A percentile compares a stretch with the other conserved stretches of the same genome.
Evolutionary conservation across 2,113 vertebrate species (phyloP).

Genomic region (Dermatemys mawii): DNA sequence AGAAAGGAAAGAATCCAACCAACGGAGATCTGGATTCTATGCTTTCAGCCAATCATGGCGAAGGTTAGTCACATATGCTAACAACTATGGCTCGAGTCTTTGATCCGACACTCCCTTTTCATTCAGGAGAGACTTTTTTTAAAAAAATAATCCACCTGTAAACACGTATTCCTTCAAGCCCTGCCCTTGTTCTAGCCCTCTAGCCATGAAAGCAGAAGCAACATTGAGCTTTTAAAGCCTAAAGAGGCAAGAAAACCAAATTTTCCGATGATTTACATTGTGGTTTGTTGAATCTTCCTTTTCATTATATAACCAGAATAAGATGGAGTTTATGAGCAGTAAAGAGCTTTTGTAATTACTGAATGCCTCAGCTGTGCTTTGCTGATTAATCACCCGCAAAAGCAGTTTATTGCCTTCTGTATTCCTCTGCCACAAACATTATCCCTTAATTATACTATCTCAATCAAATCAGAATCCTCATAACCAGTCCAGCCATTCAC

Average conservation of each 20-base stretch:
- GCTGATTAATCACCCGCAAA: slow-evolving; percentile 55
- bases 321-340: not conserved
- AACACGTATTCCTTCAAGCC: not conserved
- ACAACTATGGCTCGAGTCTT: not conserved
- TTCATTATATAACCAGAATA: not conserved
- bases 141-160: not conserved
- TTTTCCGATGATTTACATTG: not conserved
- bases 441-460: slow-evolving; percentile 53
- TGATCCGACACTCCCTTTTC: not conserved
- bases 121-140: not conserved
- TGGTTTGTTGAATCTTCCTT: not conserved
- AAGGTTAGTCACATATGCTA: not conserved
- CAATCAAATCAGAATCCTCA: slow-evolving; percentile 32
- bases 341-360: not conserved
- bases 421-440: slow-evolving; percentile 26
- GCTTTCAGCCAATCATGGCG: slow-evolving; percentile 13
- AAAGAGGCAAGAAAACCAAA: not conserved
- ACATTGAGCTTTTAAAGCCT: not conserved
- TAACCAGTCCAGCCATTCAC: slow-evolving; percentile 34
- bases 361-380: slow-evolving; percentile 19
- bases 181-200: not conserved
- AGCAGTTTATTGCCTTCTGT: slow-evolving; percentile 56
- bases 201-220: not conserved
- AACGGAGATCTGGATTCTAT: not conserved
- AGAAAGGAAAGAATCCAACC: slow-evolving; percentile 42